Conservation (phyloP, 2,888 invertebrate species). For the Branchipolynoe longqiensis region DNA sequence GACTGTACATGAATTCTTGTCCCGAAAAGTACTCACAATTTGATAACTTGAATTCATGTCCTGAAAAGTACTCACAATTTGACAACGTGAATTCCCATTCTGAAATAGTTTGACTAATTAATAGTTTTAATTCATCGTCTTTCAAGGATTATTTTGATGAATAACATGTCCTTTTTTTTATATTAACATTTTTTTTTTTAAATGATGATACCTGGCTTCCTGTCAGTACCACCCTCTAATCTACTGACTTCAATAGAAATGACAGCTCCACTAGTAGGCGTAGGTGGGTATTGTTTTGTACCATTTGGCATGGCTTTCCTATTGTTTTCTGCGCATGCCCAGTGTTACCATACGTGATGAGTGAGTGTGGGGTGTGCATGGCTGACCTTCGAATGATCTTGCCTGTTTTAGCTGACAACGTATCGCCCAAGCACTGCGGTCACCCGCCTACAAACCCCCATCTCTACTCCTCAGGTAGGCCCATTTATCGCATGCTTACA, state of each 20-base stretch:
- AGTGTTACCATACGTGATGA: too few species aligned
- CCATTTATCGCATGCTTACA: too few species aligned
- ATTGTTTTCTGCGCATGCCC: too few species aligned
- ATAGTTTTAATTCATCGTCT: neutral
- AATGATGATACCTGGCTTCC: neutral
- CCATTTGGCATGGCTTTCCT: too few species aligned
- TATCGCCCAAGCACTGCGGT: slow-evolving; percentile 1
- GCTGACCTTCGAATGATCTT: slow-evolving; percentile 30
- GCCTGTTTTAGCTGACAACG: slow-evolving; percentile 37
- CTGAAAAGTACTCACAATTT: neutral
- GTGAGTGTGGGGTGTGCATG: too few species aligned
- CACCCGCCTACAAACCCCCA: slow-evolving; percentile 33
- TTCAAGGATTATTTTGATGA: neutral
- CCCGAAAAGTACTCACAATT: too few species aligned
- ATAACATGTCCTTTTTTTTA: neutral
- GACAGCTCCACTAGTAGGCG: too few species aligned
- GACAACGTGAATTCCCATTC: neutral
- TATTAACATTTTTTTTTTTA: neutral
- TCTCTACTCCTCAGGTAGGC: slow-evolving; percentile 10
- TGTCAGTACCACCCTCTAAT: neutral
- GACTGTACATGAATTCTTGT: too few species aligned
- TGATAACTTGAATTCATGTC: too few species aligned
- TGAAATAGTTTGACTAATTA: neutral
- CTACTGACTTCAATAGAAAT: too few species aligned
- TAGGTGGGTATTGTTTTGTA: too few species aligned